Conservation (phyloP, 1,140 invertebrate species). For the Panagrolaimus sp. region DNA sequence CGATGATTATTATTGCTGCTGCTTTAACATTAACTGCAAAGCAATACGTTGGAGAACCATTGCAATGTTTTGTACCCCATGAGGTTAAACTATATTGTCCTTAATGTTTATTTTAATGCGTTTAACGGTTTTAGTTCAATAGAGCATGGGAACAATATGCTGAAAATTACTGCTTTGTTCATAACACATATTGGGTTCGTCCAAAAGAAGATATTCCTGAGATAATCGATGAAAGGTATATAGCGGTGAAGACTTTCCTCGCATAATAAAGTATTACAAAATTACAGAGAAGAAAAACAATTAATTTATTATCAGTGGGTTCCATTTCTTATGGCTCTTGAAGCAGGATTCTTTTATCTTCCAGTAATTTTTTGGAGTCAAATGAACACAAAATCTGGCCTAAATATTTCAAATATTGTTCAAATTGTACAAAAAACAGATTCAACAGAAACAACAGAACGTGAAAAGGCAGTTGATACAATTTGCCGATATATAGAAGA, state of each 20-base stretch:
- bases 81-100: constrained; percentile 33
- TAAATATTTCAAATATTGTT: constrained; percentile 48
- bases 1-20: constrained; percentile 55
- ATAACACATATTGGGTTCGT: constrained; percentile 35
- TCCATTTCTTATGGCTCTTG: constrained; percentile 12
- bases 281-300: background rate
- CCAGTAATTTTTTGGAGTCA: constrained; percentile 17
- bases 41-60: constrained; percentile 56
- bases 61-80: constrained; percentile 56
- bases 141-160: constrained; percentile 33
- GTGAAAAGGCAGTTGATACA: constrained; percentile 34
- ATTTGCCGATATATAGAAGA: constrained; percentile 48
- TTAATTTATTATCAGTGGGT: constrained; percentile 21
- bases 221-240: background rate
- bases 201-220: constrained; percentile 30
- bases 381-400: constrained; percentile 38
- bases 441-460: constrained; percentile 32
- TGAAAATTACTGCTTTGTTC: constrained; percentile 24
- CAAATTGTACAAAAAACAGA: constrained; percentile 41
- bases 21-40: constrained; percentile 54
- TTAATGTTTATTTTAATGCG: background rate
- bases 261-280: no score
- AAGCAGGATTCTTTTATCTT: constrained; percentile 8
- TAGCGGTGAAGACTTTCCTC: background rate
- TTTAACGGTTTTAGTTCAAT: constrained; percentile 58